phyloP scores from a whole-genome alignment of 30 jellyfish, hydroid and myxozoan species.

The Hydractinia echinata region DNA sequence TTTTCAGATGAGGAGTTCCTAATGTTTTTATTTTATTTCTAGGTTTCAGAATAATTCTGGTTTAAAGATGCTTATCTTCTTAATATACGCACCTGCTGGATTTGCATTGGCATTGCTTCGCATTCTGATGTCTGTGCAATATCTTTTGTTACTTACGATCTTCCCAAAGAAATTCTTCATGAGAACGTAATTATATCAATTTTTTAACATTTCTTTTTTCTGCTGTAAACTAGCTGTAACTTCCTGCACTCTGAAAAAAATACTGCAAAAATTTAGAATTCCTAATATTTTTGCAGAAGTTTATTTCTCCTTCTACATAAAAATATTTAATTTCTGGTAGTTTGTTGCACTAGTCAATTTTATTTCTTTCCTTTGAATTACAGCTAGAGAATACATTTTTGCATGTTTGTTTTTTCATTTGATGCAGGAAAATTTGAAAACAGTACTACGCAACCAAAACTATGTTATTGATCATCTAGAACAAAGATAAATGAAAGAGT shows the following conservation, averaged over 20 bases:
- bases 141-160: neutral
- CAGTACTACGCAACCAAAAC: too few species aligned
- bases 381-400: too few species aligned
- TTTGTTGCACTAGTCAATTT: neutral
- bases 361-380: neutral
- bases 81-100: slow-evolving; percentile 1
- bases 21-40: neutral
- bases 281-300: neutral
- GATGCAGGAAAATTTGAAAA: too few species aligned
- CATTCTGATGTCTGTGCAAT: neutral
- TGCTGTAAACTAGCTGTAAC: neutral
- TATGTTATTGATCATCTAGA: too few species aligned
- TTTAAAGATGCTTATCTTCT: slow-evolving; percentile 4
- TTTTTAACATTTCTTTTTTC: neutral
- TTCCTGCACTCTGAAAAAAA: neutral
- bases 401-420: too few species aligned
- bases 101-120: neutral
- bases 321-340: neutral
- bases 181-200: neutral
- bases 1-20: neutral
- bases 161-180: neutral
- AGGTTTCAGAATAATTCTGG: slow-evolving; percentile 12
- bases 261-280: neutral
- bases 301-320: too few species aligned
- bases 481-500: too few species aligned